Base-by-base conservation (phyloP, 2,888 invertebrate species). In the Megaustenia siamemsis region DNA sequence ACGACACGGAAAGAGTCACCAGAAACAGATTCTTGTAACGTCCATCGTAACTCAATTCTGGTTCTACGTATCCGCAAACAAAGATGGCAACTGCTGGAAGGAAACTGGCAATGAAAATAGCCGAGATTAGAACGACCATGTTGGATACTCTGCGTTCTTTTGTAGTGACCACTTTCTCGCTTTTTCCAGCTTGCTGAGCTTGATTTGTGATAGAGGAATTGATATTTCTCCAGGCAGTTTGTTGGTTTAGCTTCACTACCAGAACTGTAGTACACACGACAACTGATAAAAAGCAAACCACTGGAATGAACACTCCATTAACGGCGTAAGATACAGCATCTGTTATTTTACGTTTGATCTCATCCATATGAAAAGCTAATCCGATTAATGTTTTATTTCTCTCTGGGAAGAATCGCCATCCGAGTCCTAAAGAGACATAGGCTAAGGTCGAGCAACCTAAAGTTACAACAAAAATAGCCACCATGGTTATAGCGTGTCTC, bases 301-400 rank as follows among this genome's bases (percentile, higher is more conserved):
- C 38, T 1, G 71, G 71, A 38, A 71, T 88, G 80, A 15, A 69
- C 18, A 60, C n/a, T 40, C 71, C 71, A 71, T 71, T 71, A 12
- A 71, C 28, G 12, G 40, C 40, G 43, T 40, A 71, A 6, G 71
- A 71, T 21, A 71, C 28, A 6, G 40, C 1, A n/a, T 71, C 71
- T 71, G 40, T 21, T 18, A 71, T 40, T 21, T 71, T 21, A 32
- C 40, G 18, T 40, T 38, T 40, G 40, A 40, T 8, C 5, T 38
- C 40, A 21, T 43, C 43, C 71, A 40, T 71, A 18, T 21, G 28
- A 18, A 40, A 71, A 21, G 40, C 24, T 0, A 75, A 18, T 32
- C 75, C 28, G 8, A 75, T 24, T 15, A 75, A 18, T 1, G 75
- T 75, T 45, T 43, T 45, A 28, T 75, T 75, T 12, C 21, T 75